Conservation (phyloP, 2,113 vertebrate genomes). For the Chlamydotis undulata region DNA sequence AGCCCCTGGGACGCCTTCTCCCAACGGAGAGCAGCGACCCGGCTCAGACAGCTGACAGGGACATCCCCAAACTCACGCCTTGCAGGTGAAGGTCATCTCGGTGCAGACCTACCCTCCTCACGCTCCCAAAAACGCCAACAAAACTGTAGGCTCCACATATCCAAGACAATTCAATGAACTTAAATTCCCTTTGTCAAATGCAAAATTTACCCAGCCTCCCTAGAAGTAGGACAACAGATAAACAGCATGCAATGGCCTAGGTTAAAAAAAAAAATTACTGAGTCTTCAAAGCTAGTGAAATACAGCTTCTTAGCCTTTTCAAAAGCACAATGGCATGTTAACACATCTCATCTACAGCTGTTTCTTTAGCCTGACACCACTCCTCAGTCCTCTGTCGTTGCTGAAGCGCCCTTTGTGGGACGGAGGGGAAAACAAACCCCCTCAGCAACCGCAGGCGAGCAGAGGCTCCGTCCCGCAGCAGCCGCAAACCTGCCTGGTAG, state of each 20-base stretch:
- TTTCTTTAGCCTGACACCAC: background rate
- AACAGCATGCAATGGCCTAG: background rate
- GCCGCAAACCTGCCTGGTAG: background rate
- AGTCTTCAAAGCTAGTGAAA: background rate
- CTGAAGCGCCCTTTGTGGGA: background rate
- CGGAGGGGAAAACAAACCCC: background rate
- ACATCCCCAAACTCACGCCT: fast-evolving
- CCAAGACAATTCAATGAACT: background rate
- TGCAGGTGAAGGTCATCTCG: fast-evolving
- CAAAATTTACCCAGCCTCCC: background rate
- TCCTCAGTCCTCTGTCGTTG: background rate
- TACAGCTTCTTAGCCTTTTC: background rate
- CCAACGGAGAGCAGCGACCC: fast-evolving
- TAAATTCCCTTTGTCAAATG: background rate
- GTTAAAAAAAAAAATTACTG: background rate
- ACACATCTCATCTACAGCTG: background rate
- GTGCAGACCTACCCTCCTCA: background rate
- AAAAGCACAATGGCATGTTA: fast-evolving
- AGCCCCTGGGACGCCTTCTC: background rate
- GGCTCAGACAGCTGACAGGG: background rate
- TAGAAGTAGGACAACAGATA: background rate
- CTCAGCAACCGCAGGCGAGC: background rate
- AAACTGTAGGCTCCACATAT: fast-evolving
- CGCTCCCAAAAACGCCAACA: fast-evolving
- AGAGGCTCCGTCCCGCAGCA: background rate